phyloP scores from a whole-genome alignment of 2,113 vertebrate genomes.

The Aix galericulata region DNA sequence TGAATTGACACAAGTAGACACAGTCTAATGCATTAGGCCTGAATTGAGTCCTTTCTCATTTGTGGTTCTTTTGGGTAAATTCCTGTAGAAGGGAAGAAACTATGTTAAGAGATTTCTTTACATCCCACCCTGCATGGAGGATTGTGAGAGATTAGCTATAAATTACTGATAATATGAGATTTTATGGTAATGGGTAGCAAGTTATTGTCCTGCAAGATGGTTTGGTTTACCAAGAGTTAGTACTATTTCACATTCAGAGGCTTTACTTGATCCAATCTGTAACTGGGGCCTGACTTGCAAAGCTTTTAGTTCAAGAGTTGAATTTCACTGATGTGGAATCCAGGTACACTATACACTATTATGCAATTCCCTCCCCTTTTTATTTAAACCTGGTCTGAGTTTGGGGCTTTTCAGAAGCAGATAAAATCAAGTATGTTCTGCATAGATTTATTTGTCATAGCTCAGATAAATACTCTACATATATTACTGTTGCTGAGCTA shows the following conservation, averaged over 20 bases:
- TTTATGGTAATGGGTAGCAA: background rate
- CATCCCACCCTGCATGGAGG: rapidly evolving
- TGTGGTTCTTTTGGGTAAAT: background rate
- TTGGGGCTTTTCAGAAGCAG: background rate
- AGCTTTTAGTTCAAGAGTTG: background rate
- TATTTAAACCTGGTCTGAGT: background rate
- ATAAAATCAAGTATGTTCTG: background rate
- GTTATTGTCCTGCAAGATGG: background rate
- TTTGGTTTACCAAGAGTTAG: background rate
- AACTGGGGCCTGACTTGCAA: background rate
- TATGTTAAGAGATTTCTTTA: background rate
- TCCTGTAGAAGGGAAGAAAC: background rate
- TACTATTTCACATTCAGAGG: background rate
- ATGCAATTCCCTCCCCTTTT: background rate
- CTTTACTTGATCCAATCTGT: background rate
- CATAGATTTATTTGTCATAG: background rate
- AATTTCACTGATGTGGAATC: background rate
- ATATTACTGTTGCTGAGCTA: background rate
- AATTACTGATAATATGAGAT: background rate
- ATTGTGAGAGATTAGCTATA: background rate
- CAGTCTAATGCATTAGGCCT: background rate
- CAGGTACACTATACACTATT: background rate
- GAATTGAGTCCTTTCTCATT: background rate
- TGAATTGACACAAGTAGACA: background rate
- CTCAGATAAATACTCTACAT: background rate